Conservation (phyloP, 1,140 invertebrate species). For the Yoshiicerus persimilis region DNA sequence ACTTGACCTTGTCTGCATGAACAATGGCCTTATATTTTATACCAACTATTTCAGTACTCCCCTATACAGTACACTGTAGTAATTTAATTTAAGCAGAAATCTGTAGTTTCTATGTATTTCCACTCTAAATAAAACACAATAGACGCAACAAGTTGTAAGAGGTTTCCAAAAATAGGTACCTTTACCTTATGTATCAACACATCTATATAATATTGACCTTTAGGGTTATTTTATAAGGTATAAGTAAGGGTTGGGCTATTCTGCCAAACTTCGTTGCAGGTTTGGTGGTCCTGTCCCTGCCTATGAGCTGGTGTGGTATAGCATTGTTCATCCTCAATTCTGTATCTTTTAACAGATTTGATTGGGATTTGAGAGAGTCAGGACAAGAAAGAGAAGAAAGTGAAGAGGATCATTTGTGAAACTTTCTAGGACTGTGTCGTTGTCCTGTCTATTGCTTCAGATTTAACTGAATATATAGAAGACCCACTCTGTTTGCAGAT, state of each 20-base stretch:
- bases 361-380: conserved; percentile 24
- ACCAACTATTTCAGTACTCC: too few species aligned
- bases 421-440: background rate
- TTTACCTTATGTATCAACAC: background rate
- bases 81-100: background rate
- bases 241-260: background rate
- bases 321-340: background rate
- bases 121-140: background rate
- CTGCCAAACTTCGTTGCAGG: background rate
- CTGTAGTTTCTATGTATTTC: background rate
- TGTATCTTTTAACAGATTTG: background rate
- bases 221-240: background rate
- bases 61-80: background rate
- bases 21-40: background rate
- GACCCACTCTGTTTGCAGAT: background rate
- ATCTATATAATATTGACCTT: background rate
- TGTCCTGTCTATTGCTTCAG: background rate
- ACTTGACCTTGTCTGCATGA: conserved; percentile 33
- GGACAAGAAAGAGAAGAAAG: background rate
- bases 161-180: background rate
- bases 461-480: background rate
- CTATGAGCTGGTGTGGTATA: background rate
- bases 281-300: background rate
- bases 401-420: conserved; percentile 19
- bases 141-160: background rate